Percentiles rank a stretch among this genome's conserved stretches.
These are phyloP conservation scores for Psittacula echo DNA, from an alignment of 2,797 vertebrate species.

Conservation along the genomic window DNA sequence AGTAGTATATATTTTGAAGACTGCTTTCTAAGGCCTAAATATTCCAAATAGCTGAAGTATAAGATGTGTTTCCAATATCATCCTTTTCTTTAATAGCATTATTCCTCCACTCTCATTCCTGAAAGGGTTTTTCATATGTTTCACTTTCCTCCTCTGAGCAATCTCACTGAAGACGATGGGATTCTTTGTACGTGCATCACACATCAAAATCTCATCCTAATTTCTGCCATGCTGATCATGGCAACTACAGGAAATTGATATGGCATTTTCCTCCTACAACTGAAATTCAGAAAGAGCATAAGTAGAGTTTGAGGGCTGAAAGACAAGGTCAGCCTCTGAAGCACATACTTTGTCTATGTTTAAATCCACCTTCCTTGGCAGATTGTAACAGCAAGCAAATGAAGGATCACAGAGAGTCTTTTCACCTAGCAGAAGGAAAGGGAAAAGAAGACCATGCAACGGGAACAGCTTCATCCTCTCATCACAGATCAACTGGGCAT, in stretches of 20 bases:
- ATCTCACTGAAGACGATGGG: background rate
- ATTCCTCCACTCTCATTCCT: background rate
- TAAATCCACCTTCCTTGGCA: background rate
- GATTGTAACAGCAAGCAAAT: background rate
- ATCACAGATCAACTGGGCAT: background rate
- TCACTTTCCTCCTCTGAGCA: background rate
- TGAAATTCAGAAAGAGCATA: background rate
- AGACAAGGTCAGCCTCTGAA: background rate
- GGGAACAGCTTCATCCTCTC: background rate
- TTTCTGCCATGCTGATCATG: background rate
- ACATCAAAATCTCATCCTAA: background rate
- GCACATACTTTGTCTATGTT: background rate
- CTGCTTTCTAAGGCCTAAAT: background rate
- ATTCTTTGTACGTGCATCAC: background rate
- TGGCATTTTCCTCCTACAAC: background rate
- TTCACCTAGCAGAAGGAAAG: background rate
- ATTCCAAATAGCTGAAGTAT: background rate
- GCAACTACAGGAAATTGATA: background rate
- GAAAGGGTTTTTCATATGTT: background rate
- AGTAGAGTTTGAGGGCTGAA: background rate
- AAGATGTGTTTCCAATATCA: background rate
- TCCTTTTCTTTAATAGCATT: background rate
- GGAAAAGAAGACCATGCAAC: background rate
- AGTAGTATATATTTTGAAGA: background rate
- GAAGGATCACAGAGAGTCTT: background rate